A percentile compares a stretch with the other conserved stretches of the same genome.
These are phyloP conservation scores for Girardinichthys multiradiatus DNA, from an alignment of 2,113 vertebrate genomes.

Conservation along the genomic window DNA sequence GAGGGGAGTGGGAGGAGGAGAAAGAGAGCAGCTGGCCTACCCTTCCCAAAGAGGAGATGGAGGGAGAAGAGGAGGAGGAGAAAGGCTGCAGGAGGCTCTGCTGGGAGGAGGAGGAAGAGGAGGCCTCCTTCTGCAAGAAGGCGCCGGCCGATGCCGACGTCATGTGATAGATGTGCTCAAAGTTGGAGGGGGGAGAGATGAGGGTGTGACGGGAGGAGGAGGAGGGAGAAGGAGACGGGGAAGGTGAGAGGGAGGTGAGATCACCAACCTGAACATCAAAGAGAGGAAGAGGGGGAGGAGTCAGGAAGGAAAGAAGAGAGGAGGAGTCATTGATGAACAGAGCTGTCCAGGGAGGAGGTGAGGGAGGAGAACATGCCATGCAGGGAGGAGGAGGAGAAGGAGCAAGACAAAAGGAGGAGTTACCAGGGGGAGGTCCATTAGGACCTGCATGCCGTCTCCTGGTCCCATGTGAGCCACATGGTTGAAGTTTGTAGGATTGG, in stretches of 20 bases:
- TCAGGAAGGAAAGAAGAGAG: conserved; percentile 76
- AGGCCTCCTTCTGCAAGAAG: conserved; percentile 85
- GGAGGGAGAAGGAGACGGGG: conserved; percentile 81
- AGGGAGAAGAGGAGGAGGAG: conserved; percentile 83
- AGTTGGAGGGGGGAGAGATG: conserved; percentile 87
- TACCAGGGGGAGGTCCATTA: conserved; percentile 99
- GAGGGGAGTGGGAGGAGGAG: background rate
- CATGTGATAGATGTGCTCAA: conserved; percentile 89
- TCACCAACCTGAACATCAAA: conserved; percentile 71
- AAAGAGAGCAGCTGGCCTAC: conserved; percentile 78
- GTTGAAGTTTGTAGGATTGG: conserved; percentile 98
- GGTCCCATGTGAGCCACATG: conserved; percentile 99
- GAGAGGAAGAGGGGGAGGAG: conserved; percentile 62
- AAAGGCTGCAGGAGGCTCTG: conserved; percentile 74
- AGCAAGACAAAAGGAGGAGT: background rate
- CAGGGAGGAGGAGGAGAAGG: conserved; percentile 14
- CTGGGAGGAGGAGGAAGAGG: conserved; percentile 80
- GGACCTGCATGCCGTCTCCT: conserved; percentile 97
- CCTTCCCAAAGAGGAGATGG: conserved; percentile 87
- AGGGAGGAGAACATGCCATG: conserved; percentile 47
- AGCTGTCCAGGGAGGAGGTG: conserved; percentile 23
- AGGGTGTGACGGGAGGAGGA: conserved; percentile 84
- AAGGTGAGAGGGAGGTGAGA: conserved; percentile 79
- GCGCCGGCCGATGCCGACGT: conserved; percentile 83
- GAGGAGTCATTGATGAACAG: conserved; percentile 63